These are phyloP conservation scores for Rhincodon typus DNA, from an alignment of 2,797 vertebrate genomes.

Conservation along the genomic window DNA sequence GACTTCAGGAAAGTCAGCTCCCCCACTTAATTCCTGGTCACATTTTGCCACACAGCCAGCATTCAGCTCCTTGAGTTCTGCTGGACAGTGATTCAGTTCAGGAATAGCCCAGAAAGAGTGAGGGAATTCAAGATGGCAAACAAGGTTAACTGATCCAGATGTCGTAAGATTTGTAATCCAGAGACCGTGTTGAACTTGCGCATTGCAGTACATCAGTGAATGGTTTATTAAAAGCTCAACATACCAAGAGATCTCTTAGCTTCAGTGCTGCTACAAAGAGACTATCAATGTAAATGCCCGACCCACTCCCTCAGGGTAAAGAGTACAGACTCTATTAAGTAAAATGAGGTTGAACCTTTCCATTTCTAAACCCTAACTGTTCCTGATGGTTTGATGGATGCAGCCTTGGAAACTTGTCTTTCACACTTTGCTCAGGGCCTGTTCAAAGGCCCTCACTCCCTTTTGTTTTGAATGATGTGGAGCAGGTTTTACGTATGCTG, in stretches of 20 bases:
- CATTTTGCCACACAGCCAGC: background rate
- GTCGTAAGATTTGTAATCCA: background rate
- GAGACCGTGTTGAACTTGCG: background rate
- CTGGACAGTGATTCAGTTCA: background rate
- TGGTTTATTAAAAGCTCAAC: background rate
- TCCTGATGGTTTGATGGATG: constrained; percentile 4
- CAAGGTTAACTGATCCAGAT: background rate
- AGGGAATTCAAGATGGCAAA: background rate
- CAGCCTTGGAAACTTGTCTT: background rate
- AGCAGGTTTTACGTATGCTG: background rate
- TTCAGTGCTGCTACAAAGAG: background rate
- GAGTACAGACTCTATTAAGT: background rate
- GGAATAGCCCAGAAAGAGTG: background rate
- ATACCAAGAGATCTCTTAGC: background rate
- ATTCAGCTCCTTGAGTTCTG: background rate
- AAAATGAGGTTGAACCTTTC: background rate
- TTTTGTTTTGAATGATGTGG: background rate
- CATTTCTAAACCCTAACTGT: background rate
- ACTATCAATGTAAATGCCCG: background rate
- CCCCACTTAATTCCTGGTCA: background rate
- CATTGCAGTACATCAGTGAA: background rate
- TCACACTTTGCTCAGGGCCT: background rate
- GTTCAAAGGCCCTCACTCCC: background rate
- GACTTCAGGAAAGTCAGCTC: background rate
- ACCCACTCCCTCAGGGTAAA: background rate